Percentiles rank a stretch among this genome's conserved stretches.
These are phyloP conservation scores for Otocyon megalotis DNA, from an alignment of 2,113 vertebrate species.

Conservation along the genomic window DNA sequence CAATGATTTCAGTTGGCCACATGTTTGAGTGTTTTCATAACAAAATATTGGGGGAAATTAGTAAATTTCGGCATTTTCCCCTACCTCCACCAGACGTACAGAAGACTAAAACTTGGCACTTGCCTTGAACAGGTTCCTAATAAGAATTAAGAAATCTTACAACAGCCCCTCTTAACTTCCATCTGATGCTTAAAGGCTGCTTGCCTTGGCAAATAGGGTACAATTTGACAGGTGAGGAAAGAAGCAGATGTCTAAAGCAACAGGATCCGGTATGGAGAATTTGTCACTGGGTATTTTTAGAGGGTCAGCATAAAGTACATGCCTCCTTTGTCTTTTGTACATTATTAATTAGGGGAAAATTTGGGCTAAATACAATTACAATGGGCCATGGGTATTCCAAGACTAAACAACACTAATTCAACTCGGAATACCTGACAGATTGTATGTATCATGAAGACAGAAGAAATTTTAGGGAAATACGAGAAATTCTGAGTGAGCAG, in stretches of 20 bases:
- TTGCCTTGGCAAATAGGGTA: neutral
- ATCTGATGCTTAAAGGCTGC: neutral
- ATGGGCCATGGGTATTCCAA: neutral
- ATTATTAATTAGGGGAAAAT: neutral
- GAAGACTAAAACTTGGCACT: neutral
- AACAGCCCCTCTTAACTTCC: neutral
- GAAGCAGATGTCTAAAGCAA: neutral
- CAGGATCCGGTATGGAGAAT: neutral
- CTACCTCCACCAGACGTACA: neutral
- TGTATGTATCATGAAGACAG: neutral
- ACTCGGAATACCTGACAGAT: neutral
- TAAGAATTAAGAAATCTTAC: neutral
- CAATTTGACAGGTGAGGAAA: neutral
- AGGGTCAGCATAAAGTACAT: neutral
- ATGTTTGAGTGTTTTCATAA: neutral
- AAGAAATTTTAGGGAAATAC: neutral
- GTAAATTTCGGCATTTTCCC: neutral
- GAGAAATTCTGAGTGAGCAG: neutral
- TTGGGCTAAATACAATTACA: too few relatives aligned
- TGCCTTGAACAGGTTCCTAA: neutral
- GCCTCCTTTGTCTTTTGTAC: neutral
- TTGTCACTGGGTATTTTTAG: too few relatives aligned
- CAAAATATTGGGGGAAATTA: neutral
- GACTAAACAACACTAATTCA: neutral
- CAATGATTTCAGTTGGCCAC: neutral